Conservation (phyloP, 2,888 invertebrate genomes). For the Balanococcus diminutus region DNA sequence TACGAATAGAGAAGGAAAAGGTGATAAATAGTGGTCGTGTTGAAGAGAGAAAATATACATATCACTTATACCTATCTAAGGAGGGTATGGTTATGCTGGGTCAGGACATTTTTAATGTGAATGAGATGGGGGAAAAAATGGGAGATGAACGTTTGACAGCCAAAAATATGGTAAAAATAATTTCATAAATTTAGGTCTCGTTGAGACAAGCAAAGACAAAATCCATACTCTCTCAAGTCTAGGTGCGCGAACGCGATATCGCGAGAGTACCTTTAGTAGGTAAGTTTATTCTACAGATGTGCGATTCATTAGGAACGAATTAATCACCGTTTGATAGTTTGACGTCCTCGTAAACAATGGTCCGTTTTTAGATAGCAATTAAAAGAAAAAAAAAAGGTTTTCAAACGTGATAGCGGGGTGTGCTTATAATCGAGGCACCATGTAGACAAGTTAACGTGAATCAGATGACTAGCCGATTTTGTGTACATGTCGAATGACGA, state of each 20-base stretch:
- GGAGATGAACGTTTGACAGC: too few relatives aligned
- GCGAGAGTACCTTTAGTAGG: not conserved
- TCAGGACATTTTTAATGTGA: too few relatives aligned
- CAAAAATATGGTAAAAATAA: too few relatives aligned
- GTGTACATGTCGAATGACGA: not conserved
- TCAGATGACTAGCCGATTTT: conserved; percentile 45
- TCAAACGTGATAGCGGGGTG: conserved; percentile 29
- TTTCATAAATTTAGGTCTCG: too few relatives aligned
- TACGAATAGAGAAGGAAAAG: not conserved
- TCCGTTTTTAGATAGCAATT: conserved; percentile 42
- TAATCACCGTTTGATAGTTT: conserved; percentile 47
- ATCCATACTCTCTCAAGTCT: not conserved
- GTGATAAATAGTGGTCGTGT: not conserved
- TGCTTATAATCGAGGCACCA: conserved; percentile 43
- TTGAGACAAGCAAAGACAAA: too few relatives aligned
- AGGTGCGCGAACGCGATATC: too few relatives aligned
- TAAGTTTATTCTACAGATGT: not conserved
- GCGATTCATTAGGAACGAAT: conserved; percentile 46
- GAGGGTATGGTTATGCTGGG: not conserved
- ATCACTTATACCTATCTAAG: not conserved
- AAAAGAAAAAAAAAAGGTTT: conserved; percentile 36
- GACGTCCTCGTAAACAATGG: conserved; percentile 50
- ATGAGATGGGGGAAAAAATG: not conserved
- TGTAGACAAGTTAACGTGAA: conserved; percentile 47
- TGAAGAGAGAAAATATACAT: not conserved